These are phyloP conservation scores for Desmodus rotundus DNA, from an alignment of 2,113 vertebrate species.

Conservation along the genomic window DNA sequence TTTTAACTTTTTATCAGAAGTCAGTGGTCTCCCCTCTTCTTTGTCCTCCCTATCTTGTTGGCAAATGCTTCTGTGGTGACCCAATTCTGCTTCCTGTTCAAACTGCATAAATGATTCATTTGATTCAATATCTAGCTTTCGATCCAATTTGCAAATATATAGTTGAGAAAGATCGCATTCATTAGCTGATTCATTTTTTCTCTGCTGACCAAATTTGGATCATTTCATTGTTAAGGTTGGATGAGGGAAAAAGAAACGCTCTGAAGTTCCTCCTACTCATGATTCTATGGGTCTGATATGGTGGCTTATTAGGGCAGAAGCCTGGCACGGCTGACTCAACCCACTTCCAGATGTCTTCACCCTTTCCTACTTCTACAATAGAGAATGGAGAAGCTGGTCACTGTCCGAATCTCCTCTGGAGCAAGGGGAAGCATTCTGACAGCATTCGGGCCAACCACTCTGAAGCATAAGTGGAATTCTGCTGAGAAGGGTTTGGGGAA, in stretches of 20 bases:
- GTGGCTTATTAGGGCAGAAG: background rate
- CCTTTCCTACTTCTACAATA: background rate
- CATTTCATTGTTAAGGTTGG: background rate
- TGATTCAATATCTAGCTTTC: background rate
- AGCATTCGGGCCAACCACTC: background rate
- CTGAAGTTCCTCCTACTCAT: background rate
- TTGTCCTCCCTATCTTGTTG: background rate
- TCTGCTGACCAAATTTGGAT: background rate
- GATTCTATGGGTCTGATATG: background rate
- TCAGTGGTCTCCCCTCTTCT: background rate
- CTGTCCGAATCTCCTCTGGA: background rate
- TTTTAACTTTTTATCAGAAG: background rate
- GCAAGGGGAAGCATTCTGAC: background rate
- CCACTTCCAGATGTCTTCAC: background rate
- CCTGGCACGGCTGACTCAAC: background rate
- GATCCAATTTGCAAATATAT: background rate
- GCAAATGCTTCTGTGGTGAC: background rate
- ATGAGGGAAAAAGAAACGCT: background rate
- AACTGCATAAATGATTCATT: background rate
- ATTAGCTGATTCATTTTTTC: background rate
- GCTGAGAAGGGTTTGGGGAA: background rate
- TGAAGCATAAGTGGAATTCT: background rate
- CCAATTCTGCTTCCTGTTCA: slow-evolving; percentile 33
- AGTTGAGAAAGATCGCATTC: background rate
- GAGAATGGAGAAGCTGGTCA: background rate